These are phyloP conservation scores for Sitophilus oryzae DNA, from an alignment of 1,140 invertebrate genomes.

Conservation along the genomic window DNA sequence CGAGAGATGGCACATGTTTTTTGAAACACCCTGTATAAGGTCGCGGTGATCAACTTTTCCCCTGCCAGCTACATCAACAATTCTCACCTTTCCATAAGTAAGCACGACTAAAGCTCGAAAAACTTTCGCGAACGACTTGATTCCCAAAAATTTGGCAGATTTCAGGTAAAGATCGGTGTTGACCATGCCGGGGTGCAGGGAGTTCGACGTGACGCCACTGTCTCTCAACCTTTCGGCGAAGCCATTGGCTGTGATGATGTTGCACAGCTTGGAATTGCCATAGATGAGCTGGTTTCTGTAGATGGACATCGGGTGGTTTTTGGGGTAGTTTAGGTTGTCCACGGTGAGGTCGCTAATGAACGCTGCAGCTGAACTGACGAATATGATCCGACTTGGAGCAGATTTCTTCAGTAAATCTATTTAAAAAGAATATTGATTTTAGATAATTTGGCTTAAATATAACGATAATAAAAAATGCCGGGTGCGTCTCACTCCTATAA, in stretches of 20 bases:
- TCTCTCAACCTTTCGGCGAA: constrained; percentile 36
- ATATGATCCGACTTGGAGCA: constrained; percentile 37
- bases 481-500: no score
- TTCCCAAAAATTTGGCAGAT: constrained; percentile 25
- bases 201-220: constrained; percentile 47
- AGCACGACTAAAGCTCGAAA: constrained; percentile 22
- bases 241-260: constrained; percentile 36
- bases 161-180: constrained; percentile 43
- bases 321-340: constrained; percentile 33
- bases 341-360: constrained; percentile 30
- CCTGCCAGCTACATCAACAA: constrained; percentile 46
- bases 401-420: constrained; percentile 44
- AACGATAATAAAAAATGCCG: no score
- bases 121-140: constrained; percentile 25
- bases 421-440: constrained; percentile 21
- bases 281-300: constrained; percentile 33
- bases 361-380: constrained; percentile 36
- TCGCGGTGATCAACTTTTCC: constrained; percentile 41
- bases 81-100: constrained; percentile 30
- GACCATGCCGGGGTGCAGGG: constrained; percentile 51
- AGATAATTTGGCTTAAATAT: no score
- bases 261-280: constrained; percentile 39
- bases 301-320: constrained; percentile 24
- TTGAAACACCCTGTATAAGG: no score
- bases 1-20: no score